phyloP scores from a whole-genome alignment of 2,888 invertebrate species.

The Orchestes rusci region DNA sequence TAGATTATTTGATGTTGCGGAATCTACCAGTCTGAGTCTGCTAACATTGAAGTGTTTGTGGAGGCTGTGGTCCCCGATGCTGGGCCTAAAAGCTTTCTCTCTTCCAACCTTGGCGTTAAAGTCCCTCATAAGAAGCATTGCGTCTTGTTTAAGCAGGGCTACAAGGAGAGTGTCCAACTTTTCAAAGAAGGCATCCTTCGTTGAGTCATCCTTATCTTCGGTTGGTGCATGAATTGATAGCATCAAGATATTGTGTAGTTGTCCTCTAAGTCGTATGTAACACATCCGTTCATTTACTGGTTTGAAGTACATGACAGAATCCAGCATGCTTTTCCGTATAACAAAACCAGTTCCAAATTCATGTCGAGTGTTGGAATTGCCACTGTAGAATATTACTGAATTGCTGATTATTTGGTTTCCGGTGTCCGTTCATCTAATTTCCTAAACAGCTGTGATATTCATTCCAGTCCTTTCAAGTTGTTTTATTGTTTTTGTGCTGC shows the following conservation, averaged over 20 bases:
- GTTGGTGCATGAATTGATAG: conserved; percentile 8
- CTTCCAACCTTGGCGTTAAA: conserved; percentile 8
- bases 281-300: conserved; percentile 4
- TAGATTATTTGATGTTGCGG: conserved; percentile 1
- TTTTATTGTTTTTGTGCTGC: too few species aligned
- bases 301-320: not conserved
- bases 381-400: not conserved
- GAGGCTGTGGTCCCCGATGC: not conserved
- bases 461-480: not conserved
- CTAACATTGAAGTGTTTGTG: not conserved
- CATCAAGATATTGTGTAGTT: conserved; percentile 1
- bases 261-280: conserved; percentile 7
- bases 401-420: not conserved
- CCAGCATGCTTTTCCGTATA: not conserved
- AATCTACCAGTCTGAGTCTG: not conserved
- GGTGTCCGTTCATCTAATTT: not conserved
- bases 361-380: not conserved
- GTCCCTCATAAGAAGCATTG: not conserved
- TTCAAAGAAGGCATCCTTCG: conserved; percentile 9
- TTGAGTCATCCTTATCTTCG: conserved; percentile 5
- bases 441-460: not conserved
- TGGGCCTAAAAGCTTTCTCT: not conserved
- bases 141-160: conserved; percentile 4
- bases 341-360: not conserved
- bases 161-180: conserved; percentile 1